Evolutionary conservation across 2,113 vertebrate genomes (phyloP).

Genomic region (Bubo bubo): DNA sequence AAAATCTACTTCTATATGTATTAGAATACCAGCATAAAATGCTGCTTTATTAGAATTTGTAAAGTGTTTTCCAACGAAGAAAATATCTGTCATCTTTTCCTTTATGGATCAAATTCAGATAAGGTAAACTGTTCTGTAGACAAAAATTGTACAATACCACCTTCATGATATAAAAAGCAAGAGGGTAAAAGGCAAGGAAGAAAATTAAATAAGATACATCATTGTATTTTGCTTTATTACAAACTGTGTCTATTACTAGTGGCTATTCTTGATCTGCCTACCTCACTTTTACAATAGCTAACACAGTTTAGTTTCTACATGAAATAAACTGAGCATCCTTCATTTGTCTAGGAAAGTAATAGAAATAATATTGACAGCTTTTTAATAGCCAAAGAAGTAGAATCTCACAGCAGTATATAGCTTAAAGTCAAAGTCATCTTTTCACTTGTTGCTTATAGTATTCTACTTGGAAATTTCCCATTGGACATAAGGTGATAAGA

Average conservation of each 20-base stretch:
- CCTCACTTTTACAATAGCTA: not conserved
- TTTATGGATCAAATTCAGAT: not conserved
- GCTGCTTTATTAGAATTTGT: not conserved
- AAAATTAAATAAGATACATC: not conserved
- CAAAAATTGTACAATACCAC: not conserved
- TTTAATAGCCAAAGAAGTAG: constrained; percentile 35
- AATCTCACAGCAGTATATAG: not conserved
- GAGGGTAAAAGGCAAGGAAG: not conserved
- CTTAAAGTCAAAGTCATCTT: constrained; percentile 46
- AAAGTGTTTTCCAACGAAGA: not conserved
- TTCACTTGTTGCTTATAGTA: constrained; percentile 41
- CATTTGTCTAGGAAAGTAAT: not conserved
- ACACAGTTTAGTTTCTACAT: not conserved
- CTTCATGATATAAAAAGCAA: not conserved
- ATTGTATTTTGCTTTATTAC: not conserved
- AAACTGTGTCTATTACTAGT: not conserved
- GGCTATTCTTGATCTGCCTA: not conserved
- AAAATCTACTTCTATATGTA: not conserved
- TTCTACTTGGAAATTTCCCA: constrained; percentile 40
- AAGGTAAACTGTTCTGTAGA: not conserved
- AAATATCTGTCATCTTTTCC: not conserved
- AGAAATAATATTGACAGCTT: constrained; percentile 26
- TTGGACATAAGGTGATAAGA: not conserved
- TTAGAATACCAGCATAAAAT: not conserved
- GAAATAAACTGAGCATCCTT: not conserved